A percentile compares a stretch with the other conserved stretches of the same genome.
phyloP scores from a whole-genome alignment of 2,113 vertebrate species.

The Cathartes aura region DNA sequence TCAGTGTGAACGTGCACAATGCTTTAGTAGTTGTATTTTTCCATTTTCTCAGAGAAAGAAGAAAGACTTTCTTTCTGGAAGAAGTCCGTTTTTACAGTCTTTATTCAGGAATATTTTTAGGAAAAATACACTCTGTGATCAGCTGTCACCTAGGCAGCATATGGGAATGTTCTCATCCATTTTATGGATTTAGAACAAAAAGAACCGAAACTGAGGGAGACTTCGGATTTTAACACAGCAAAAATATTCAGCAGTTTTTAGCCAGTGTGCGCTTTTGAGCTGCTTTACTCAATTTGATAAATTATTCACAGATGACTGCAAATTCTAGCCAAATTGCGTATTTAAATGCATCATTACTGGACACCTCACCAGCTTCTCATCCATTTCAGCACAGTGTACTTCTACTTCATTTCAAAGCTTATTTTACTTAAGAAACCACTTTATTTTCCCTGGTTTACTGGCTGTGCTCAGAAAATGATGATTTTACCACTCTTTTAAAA shows the following conservation, averaged over 20 bases:
- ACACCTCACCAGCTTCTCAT: slow-evolving; percentile 52
- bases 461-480: neutral
- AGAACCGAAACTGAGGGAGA: neutral
- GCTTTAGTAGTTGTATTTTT: neutral
- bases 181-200: neutral
- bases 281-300: slow-evolving; percentile 57
- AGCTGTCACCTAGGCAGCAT: neutral
- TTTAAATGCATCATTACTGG: slow-evolving; percentile 73
- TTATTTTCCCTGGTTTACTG: neutral
- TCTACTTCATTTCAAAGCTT: slow-evolving; percentile 52
- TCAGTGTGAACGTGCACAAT: accelerated
- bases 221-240: neutral
- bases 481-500: slow-evolving; percentile 28
- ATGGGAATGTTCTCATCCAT: neutral
- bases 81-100: neutral
- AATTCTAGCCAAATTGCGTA: slow-evolving; percentile 61
- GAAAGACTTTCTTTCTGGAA: neutral
- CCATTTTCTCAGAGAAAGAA: neutral
- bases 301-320: slow-evolving; percentile 72
- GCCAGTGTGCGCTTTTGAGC: neutral
- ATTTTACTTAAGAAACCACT: slow-evolving; percentile 42
- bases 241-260: slow-evolving; percentile 32
- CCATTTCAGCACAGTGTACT: slow-evolving; percentile 36
- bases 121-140: neutral
- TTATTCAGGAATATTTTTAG: neutral